Conservation (phyloP, 2,797 vertebrate species). For the Urophycis tenuis region DNA sequence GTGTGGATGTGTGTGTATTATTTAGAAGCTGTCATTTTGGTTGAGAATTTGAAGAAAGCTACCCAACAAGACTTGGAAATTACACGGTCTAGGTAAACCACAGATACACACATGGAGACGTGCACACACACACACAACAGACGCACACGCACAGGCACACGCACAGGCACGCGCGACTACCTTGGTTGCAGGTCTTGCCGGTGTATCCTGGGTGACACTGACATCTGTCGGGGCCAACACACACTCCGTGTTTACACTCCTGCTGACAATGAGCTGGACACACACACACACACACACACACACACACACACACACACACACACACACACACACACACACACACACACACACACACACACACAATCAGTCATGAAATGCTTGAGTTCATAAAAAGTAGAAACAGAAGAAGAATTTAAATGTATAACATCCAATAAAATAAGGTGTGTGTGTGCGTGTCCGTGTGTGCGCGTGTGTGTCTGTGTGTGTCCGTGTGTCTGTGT, state of each 20-base stretch:
- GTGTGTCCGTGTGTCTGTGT: slow-evolving; percentile 12
- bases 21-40: background rate
- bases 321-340: slow-evolving; percentile 34
- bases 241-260: slow-evolving; percentile 87
- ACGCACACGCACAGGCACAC: slow-evolving; percentile 2
- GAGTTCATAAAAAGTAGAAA: background rate
- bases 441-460: slow-evolving; percentile 41
- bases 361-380: background rate
- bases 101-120: slow-evolving; percentile 9
- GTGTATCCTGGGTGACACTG: slow-evolving; percentile 81
- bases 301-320: slow-evolving; percentile 41
- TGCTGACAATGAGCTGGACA: slow-evolving; percentile 77
- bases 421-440: background rate
- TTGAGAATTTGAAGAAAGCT: background rate
- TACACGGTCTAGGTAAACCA: background rate
- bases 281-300: slow-evolving; percentile 43
- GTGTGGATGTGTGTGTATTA: background rate
- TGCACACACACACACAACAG: background rate
- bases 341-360: slow-evolving; percentile 5
- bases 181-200: slow-evolving; percentile 91
- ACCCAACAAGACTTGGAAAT: background rate
- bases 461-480: slow-evolving; percentile 33
- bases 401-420: background rate
- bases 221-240: slow-evolving; percentile 83
- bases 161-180: slow-evolving; percentile 58